A percentile compares a stretch with the other conserved stretches of the same genome.
Conservation (phyloP, 2,113 vertebrate species). For the Cyprinodon variegatus region DNA sequence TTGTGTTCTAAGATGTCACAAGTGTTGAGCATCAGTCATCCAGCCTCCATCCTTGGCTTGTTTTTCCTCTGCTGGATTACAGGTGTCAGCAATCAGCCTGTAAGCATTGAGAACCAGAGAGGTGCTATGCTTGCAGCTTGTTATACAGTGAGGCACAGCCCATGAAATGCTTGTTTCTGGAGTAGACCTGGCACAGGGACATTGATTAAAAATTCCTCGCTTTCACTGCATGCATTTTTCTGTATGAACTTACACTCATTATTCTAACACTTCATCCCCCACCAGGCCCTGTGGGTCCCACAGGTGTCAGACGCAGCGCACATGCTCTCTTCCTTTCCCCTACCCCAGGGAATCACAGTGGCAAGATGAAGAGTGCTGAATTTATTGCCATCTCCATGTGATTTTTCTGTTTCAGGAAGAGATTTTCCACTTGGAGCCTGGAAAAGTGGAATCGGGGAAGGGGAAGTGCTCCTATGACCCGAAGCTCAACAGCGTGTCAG, state of each 20-base stretch:
- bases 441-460: conserved; percentile 95
- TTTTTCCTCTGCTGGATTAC: conserved; percentile 62
- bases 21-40: conserved; percentile 65
- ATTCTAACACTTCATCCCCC: conserved; percentile 66
- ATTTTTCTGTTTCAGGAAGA: conserved; percentile 87
- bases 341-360: conserved; percentile 60
- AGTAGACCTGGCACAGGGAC: conserved; percentile 34
- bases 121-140: conserved; percentile 53
- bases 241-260: conserved; percentile 69
- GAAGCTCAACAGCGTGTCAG: conserved; percentile 95
- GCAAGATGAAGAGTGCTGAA: conserved; percentile 70
- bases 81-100: conserved; percentile 62
- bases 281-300: conserved; percentile 57
- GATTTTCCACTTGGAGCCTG: conserved; percentile 94
- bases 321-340: conserved; percentile 50
- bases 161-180: conserved; percentile 36
- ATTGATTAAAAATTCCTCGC: conserved; percentile 56
- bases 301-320: conserved; percentile 55
- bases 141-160: conserved; percentile 45
- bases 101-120: conserved; percentile 44
- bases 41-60: conserved; percentile 53
- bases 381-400: conserved; percentile 67
- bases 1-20: conserved; percentile 39
- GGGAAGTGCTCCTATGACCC: conserved; percentile 98
- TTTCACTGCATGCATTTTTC: conserved; percentile 69